A percentile compares a stretch with the other conserved stretches of the same genome.
These are phyloP conservation scores for Hydrotaea cyrtoneurina DNA, from an alignment of 2,888 invertebrate genomes.

Conservation along the genomic window DNA sequence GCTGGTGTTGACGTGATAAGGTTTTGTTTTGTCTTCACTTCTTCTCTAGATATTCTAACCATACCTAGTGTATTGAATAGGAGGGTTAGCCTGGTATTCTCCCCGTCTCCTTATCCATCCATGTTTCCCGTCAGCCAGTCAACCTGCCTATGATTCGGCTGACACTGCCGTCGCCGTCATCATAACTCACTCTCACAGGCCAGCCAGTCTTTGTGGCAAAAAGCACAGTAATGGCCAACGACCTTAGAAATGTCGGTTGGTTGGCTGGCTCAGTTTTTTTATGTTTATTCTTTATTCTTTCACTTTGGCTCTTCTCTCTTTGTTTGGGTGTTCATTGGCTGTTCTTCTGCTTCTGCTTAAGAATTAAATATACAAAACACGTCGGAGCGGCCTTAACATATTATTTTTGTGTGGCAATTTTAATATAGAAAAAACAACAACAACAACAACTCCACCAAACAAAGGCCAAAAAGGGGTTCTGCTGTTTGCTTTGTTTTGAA, in stretches of 20 bases:
- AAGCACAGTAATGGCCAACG: constrained; percentile 63
- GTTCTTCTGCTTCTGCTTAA: constrained; percentile 14
- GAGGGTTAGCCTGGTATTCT: neutral
- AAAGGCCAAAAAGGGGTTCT: constrained; percentile 3
- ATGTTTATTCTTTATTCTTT: neutral
- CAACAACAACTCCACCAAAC: constrained; percentile 5
- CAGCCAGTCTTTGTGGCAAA: neutral
- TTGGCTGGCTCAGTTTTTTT: neutral
- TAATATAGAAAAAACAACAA: constrained; percentile 20
- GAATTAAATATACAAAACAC: constrained; percentile 50
- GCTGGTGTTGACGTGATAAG: neutral
- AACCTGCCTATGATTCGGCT: neutral
- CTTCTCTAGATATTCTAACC: neutral
- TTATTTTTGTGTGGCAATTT: constrained; percentile 45
- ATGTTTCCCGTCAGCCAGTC: neutral
- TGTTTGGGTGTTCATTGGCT: neutral
- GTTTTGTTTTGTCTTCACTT: neutral
- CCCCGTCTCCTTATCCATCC: neutral
- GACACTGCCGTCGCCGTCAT: neutral
- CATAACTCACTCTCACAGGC: neutral
- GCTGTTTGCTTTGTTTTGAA: neutral
- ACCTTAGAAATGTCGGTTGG: constrained; percentile 51
- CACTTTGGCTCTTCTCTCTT: constrained; percentile 4
- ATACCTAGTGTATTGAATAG: neutral
- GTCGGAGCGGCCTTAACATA: constrained; percentile 54